phyloP scores from a whole-genome alignment of 2,888 invertebrate genomes.

The Cerastis rubricosa region DNA sequence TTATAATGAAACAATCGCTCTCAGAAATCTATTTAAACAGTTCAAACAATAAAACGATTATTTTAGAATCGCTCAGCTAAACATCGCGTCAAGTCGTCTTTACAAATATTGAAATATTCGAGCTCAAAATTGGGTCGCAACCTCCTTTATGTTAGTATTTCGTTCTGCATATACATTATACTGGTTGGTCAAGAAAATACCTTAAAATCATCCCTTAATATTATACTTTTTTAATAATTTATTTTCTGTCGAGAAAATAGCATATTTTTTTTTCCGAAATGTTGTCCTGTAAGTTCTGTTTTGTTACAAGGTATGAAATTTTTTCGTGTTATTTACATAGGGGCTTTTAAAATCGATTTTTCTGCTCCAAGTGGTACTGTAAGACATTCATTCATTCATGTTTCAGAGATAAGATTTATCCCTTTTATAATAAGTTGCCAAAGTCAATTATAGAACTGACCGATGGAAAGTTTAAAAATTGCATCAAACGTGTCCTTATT shows the following conservation, averaged over 20 bases:
- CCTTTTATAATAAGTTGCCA: no score
- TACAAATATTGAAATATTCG: conserved; percentile 38
- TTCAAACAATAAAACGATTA: conserved; percentile 5
- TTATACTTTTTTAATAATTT: not conserved
- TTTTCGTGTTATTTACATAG: not conserved
- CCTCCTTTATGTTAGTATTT: not conserved
- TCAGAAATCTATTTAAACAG: not conserved
- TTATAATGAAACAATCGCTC: conserved; percentile 4
- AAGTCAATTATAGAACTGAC: no score
- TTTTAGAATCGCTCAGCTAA: not conserved
- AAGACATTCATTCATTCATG: conserved; percentile 47
- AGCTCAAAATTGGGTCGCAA: conserved; percentile 9
- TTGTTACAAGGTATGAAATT: not conserved
- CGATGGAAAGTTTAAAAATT: no score
- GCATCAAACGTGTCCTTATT: no score
- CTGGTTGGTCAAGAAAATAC: not conserved
- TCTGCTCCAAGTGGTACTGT: conserved; percentile 60
- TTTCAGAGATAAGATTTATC: conserved; percentile 59
- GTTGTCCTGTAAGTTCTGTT: not conserved
- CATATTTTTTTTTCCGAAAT: not conserved
- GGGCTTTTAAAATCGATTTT: not conserved
- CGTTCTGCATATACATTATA: not conserved
- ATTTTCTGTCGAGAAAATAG: not conserved
- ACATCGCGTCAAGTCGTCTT: conserved; percentile 5
- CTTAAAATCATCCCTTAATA: not conserved